phyloP scores from a whole-genome alignment of 2,113 vertebrate species.

The Amphiprion percula region DNA sequence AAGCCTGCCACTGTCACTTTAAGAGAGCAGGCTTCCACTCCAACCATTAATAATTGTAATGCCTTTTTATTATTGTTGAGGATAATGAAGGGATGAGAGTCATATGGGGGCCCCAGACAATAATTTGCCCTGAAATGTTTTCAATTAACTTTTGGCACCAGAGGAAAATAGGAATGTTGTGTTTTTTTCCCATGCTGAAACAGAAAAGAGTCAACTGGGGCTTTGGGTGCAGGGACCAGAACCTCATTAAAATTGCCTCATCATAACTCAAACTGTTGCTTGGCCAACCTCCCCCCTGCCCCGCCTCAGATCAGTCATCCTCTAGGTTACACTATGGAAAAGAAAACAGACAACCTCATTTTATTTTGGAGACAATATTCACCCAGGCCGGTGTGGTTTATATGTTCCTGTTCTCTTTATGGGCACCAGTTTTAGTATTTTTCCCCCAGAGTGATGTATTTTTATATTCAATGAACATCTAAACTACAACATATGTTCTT shows the following conservation, averaged over 20 bases:
- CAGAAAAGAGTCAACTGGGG: slow-evolving; percentile 85
- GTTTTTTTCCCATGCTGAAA: slow-evolving; percentile 91
- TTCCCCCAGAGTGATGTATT: not conserved
- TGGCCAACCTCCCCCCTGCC: slow-evolving; percentile 76
- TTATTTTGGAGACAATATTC: not conserved
- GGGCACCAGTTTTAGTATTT: not conserved
- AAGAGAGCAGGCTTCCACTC: slow-evolving; percentile 44
- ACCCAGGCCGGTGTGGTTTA: not conserved
- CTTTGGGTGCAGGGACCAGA: slow-evolving; percentile 84
- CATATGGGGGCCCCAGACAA: slow-evolving; percentile 77
- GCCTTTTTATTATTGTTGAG: slow-evolving; percentile 89
- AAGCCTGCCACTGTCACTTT: slow-evolving; percentile 57
- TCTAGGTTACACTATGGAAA: slow-evolving; percentile 34
- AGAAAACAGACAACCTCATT: slow-evolving; percentile 7
- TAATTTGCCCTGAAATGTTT: slow-evolving; percentile 84
- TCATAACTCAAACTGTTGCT: slow-evolving; percentile 87
- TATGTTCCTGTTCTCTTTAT: too few relatives aligned
- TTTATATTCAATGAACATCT: not conserved
- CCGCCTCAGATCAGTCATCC: slow-evolving; percentile 10
- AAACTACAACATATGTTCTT: not conserved
- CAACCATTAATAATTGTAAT: slow-evolving; percentile 85
- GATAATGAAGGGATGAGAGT: slow-evolving; percentile 88
- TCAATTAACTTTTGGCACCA: slow-evolving; percentile 75
- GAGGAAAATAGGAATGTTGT: slow-evolving; percentile 90
- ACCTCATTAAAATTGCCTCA: slow-evolving; percentile 92